These are phyloP conservation scores for Eupelmus urozonus DNA, from an alignment of 2,888 invertebrate species.

Conservation along the genomic window DNA sequence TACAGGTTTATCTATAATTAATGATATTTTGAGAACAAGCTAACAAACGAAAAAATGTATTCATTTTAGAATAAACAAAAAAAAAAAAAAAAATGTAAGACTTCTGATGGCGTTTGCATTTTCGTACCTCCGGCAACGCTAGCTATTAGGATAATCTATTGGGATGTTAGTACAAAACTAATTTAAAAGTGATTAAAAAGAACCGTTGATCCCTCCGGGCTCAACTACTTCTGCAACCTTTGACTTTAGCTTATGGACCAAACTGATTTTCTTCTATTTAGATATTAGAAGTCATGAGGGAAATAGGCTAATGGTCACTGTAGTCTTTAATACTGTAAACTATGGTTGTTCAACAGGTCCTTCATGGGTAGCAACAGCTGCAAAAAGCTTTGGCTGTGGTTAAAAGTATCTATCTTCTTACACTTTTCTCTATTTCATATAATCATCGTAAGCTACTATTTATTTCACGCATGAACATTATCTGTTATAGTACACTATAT, in stretches of 20 bases:
- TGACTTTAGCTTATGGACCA: not conserved
- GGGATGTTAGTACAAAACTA: too few relatives aligned
- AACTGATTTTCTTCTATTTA: too few relatives aligned
- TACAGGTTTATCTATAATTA: conserved; percentile 6
- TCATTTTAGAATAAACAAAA: not conserved
- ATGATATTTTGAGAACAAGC: not conserved
- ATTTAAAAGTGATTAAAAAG: too few relatives aligned
- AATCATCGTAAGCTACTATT: conserved; percentile 32
- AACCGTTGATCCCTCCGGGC: too few relatives aligned
- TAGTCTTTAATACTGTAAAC: conserved; percentile 17
- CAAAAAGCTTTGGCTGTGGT: conserved; percentile 41
- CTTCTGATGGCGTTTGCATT: too few relatives aligned
- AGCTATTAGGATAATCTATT: too few relatives aligned
- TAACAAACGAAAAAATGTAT: not conserved
- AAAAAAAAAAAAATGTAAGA: too few relatives aligned
- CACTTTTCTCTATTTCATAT: conserved; percentile 24
- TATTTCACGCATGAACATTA: conserved; percentile 28
- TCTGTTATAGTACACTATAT: not conserved
- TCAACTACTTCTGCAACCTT: too few relatives aligned
- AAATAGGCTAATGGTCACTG: conserved; percentile 7
- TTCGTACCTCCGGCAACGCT: too few relatives aligned
- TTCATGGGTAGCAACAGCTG: conserved; percentile 16
- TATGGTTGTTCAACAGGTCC: conserved; percentile 33
- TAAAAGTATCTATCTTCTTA: conserved; percentile 31
- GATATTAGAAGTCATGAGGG: not conserved